Conservation (phyloP, 2,888 invertebrate genomes). For the Lissonota sp. region DNA sequence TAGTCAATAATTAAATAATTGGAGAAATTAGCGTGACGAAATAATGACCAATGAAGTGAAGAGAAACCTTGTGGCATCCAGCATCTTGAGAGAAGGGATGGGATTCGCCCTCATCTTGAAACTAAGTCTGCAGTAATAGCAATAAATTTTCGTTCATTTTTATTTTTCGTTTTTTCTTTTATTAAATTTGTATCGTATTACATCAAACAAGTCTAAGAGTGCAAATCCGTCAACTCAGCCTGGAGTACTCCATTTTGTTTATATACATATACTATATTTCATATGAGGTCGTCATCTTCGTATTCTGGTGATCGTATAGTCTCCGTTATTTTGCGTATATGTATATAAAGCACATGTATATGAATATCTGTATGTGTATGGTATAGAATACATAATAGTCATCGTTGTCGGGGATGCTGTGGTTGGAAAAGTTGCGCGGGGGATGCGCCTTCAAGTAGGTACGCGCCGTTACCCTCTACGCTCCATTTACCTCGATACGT, state of each 20-base stretch:
- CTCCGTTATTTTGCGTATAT: constrained; percentile 38
- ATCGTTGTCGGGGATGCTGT: constrained; percentile 47
- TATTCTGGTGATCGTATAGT: constrained; percentile 48
- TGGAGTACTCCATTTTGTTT: not conserved
- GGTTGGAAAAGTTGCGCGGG: constrained; percentile 51
- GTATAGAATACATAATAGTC: constrained; percentile 22
- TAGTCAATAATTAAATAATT: too few species aligned
- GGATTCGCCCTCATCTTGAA: too few species aligned
- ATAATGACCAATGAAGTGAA: too few species aligned
- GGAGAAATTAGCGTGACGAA: too few species aligned
- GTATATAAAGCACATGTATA: constrained; percentile 14
- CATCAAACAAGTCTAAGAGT: too few species aligned
- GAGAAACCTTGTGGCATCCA: too few species aligned
- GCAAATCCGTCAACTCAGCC: not conserved
- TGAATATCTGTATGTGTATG: constrained; percentile 5
- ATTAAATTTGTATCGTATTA: too few species aligned
- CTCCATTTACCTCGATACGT: constrained; percentile 77
- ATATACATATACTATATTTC: constrained; percentile 24
- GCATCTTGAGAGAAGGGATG: too few species aligned
- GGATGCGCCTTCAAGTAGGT: constrained; percentile 54
- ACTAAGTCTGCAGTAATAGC: too few species aligned
- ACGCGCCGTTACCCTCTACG: constrained; percentile 73
- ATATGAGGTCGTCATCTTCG: constrained; percentile 45
- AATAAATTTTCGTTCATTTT: too few species aligned
- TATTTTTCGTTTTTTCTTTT: not conserved